Conservation (phyloP, 2,797 vertebrate species). For the Pseudochaenichthys georgianus region DNA sequence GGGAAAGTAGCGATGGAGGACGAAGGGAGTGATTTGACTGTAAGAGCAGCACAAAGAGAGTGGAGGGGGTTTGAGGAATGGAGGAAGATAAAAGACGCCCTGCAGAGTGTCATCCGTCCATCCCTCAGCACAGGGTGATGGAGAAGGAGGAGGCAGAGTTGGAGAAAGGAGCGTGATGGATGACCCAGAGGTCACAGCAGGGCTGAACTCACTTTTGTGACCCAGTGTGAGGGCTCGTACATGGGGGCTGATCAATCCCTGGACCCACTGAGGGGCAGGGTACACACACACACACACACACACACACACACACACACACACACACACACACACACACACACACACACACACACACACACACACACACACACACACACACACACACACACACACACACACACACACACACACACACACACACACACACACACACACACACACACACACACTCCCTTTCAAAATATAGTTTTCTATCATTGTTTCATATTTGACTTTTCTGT, state of each 20-base stretch:
- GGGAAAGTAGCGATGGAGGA: constrained; percentile 4
- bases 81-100: constrained; percentile 40
- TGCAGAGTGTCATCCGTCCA: constrained; percentile 44
- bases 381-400: too few species aligned
- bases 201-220: constrained; percentile 65
- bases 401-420: too few species aligned
- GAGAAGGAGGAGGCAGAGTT: constrained; percentile 10
- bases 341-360: background rate
- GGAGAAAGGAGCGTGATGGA: constrained; percentile 24
- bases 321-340: background rate
- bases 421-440: background rate
- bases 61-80: constrained; percentile 14
- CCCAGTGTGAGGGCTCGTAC: constrained; percentile 60
- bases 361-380: too few species aligned
- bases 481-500: background rate
- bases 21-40: constrained; percentile 12
- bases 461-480: background rate
- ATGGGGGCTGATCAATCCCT: constrained; percentile 40
- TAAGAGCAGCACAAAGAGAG: constrained; percentile 29
- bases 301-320: background rate
- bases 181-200: constrained; percentile 55
- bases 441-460: background rate
- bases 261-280: constrained; percentile 31
- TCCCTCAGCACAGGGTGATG: constrained; percentile 19
- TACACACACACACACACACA: background rate